phyloP scores from a whole-genome alignment of 2,113 vertebrate genomes.

The Epinephelus fuscoguttatus region DNA sequence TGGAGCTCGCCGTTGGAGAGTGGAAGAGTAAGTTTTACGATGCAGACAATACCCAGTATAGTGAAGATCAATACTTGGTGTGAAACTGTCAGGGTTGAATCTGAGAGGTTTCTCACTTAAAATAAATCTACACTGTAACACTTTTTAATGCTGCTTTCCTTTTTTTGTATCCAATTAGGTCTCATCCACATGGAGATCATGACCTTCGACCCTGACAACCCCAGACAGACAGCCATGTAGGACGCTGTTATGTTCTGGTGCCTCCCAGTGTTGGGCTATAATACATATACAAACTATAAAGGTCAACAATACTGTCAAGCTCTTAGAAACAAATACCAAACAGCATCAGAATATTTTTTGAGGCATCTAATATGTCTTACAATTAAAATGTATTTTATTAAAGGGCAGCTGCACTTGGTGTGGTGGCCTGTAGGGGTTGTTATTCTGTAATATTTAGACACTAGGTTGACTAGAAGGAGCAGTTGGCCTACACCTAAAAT shows the following conservation, averaged over 20 bases:
- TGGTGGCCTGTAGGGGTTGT: not conserved
- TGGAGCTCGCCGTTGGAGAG: constrained; percentile 84
- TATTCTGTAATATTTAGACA: not conserved
- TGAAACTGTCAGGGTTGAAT: not conserved
- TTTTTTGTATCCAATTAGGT: constrained; percentile 64
- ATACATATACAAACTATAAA: not conserved
- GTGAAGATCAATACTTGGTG: not conserved
- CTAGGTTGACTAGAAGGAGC: no score
- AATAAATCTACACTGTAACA: not conserved
- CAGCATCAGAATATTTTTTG: not conserved
- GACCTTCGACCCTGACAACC: constrained; percentile 86
- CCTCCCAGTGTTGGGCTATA: not conserved
- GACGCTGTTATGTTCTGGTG: not conserved
- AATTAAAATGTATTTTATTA: not conserved
- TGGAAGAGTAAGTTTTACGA: constrained; percentile 84
- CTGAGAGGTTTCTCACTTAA: not conserved
- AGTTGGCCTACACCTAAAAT: not conserved
- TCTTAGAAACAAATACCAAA: not conserved
- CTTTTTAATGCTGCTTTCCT: not conserved
- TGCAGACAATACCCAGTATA: not conserved
- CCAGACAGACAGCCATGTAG: constrained; percentile 80
- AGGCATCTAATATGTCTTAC: not conserved
- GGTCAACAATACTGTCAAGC: constrained; percentile 10
- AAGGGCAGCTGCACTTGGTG: constrained; percentile 8
- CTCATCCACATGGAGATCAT: constrained; percentile 89